phyloP scores from a whole-genome alignment of 2,113 vertebrate genomes.

The Takifugu bimaculatus region DNA sequence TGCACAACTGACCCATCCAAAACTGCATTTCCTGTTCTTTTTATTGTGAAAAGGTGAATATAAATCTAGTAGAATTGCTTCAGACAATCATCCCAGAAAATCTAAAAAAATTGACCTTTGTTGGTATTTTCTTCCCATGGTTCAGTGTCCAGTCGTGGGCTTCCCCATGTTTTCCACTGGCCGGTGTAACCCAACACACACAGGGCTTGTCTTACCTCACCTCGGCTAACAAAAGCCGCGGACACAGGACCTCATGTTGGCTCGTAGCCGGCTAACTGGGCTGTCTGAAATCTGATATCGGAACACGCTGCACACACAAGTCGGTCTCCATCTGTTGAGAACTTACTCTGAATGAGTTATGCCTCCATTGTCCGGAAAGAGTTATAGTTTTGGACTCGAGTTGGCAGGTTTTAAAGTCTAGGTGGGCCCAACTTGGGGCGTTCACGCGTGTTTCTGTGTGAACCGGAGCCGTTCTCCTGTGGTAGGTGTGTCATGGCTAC shows the following conservation, averaged over 20 bases:
- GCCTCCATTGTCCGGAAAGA: conserved; percentile 36
- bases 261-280: conserved; percentile 52
- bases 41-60: too few species aligned
- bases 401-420: conserved; percentile 31
- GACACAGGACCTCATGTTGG: conserved; percentile 61
- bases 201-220: conserved; percentile 66
- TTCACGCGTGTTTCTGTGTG: conserved; percentile 26
- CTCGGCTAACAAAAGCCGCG: conserved; percentile 68
- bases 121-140: conserved; percentile 17
- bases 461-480: conserved; percentile 36
- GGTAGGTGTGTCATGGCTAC: conserved; percentile 63
- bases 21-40: too few species aligned
- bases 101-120: neutral
- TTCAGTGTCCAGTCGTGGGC: conserved; percentile 30
- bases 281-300: conserved; percentile 67
- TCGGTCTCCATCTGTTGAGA: conserved; percentile 63
- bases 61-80: too few species aligned
- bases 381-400: conserved; percentile 29
- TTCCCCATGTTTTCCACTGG: conserved; percentile 59
- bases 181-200: conserved; percentile 70
- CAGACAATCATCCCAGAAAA: too few species aligned
- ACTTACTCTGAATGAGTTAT: conserved; percentile 42
- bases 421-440: conserved; percentile 20
- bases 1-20: neutral
- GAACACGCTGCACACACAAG: conserved; percentile 43